These are phyloP conservation scores for Darwinula stevensoni DNA, from an alignment of 2,888 invertebrate species.

Conservation along the genomic window DNA sequence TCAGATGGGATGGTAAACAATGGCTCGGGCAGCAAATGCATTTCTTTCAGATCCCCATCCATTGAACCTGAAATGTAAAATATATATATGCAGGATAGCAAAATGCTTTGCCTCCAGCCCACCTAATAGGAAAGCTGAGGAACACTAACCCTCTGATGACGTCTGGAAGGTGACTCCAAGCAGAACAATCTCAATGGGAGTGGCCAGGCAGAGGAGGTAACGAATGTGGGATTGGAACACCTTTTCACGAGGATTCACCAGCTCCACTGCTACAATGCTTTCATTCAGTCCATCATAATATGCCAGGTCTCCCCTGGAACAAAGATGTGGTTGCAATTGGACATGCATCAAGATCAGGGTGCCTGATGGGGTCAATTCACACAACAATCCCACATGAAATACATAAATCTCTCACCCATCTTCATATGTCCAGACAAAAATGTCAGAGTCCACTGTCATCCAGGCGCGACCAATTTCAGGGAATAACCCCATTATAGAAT, in stretches of 20 bases:
- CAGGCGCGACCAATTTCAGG: constrained; percentile 85
- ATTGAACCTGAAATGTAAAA: constrained; percentile 3
- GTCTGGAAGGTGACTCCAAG: constrained; percentile 38
- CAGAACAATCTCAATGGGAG: constrained; percentile 75
- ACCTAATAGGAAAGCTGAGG: constrained; percentile 3
- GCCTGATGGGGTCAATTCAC: not conserved
- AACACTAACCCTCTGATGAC: not conserved
- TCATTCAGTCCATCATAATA: constrained; percentile 87
- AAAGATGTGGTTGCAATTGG: not conserved
- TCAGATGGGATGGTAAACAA: constrained; percentile 73
- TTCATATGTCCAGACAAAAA: constrained; percentile 94
- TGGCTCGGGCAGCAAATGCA: constrained; percentile 78
- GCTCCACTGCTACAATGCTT: constrained; percentile 69
- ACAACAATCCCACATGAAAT: constrained; percentile 5
- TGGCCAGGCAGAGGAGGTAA: constrained; percentile 64
- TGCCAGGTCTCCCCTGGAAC: constrained; percentile 53
- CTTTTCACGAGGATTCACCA: constrained; percentile 52
- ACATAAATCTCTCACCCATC: constrained; percentile 26
- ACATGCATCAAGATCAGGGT: not conserved
- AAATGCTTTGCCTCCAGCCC: not conserved
- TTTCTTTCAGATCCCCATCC: constrained; percentile 21
- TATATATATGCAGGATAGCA: constrained; percentile 21
- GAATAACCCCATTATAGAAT: constrained; percentile 89
- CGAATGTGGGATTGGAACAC: constrained; percentile 73
- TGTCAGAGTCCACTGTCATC: constrained; percentile 89